Evolutionary conservation across 1,140 invertebrate species (phyloP), one percentile per base, ranked within the genome.

Genomic region (Formica selysi): DNA sequence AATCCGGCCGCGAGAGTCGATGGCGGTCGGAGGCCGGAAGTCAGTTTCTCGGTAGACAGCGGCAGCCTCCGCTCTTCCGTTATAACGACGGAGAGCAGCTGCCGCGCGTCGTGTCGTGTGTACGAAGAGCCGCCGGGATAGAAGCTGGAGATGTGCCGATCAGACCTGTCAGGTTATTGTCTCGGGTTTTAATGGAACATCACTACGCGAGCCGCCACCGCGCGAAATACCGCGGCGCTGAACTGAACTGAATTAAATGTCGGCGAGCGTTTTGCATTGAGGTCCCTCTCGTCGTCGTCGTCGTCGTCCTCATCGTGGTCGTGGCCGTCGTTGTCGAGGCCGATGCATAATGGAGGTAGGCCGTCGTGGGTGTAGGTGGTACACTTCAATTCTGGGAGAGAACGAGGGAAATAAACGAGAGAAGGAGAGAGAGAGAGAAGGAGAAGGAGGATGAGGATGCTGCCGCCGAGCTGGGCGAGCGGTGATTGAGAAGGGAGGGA

Each of bases 141-240:
- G 70, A 2, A 67, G 78, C 29, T 57, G 79, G 87, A 84, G 90
- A 90, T 87, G 85, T 89, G 92, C 92, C 90, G 93, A 93, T 93
- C 92, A 93, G 89, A 91, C 90, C 94, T 95, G 94, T 94, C 94
- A 95, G 90, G 92, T 95, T 95, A 95, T 95, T 95, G 94, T 95
- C 94, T 94, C 93, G 92, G 87, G 91, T 94, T 94, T 95, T 95
- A 95, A 95, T 95, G 91, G 94, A 94, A 93, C 94, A 94, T 93
- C 93, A 92, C 74, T 80, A 86, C 90, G 89, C 64, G 67, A 81
- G 79, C 68, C 79, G 79, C 67, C 67, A 44, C 78, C 51, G 54
- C 91, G 92, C 92, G 91, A 89, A 93, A 93, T 91, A 89, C 85
- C 89, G 87, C 88, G 84, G 76, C 67, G 89, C 73, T 91, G 85